Conservation (phyloP, 2,113 vertebrate genomes). For the Chaetura pelagica region DNA sequence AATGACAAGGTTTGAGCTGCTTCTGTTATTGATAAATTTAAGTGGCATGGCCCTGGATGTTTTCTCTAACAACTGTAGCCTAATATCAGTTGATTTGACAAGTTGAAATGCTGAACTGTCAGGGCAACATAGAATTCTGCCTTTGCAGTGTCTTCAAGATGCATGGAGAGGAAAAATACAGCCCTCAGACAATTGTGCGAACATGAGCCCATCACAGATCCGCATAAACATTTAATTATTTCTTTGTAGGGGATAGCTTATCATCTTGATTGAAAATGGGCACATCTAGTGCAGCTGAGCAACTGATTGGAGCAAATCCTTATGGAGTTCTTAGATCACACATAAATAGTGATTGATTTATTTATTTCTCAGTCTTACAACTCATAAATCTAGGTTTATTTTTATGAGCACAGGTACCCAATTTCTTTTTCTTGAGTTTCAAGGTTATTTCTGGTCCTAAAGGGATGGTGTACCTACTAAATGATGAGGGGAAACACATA, state of each 20-base stretch:
- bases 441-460: background rate
- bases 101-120: background rate
- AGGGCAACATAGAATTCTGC: background rate
- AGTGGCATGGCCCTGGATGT: background rate
- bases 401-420: background rate
- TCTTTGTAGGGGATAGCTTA: background rate
- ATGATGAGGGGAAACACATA: background rate
- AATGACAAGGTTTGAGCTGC: background rate
- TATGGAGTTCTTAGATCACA: background rate
- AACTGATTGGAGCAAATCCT: background rate
- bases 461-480: background rate
- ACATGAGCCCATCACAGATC: background rate
- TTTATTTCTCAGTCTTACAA: background rate
- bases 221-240: background rate
- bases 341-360: background rate
- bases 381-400: background rate
- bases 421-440: background rate
- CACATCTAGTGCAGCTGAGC: background rate
- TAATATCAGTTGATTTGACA: background rate
- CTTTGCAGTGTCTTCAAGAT: background rate
- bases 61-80: background rate
- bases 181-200: background rate
- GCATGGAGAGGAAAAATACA: background rate
- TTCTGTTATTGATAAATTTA: background rate
- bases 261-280: background rate